These are phyloP conservation scores for Syrmaticus mikado DNA, from an alignment of 2,113 vertebrate species.

Conservation along the genomic window DNA sequence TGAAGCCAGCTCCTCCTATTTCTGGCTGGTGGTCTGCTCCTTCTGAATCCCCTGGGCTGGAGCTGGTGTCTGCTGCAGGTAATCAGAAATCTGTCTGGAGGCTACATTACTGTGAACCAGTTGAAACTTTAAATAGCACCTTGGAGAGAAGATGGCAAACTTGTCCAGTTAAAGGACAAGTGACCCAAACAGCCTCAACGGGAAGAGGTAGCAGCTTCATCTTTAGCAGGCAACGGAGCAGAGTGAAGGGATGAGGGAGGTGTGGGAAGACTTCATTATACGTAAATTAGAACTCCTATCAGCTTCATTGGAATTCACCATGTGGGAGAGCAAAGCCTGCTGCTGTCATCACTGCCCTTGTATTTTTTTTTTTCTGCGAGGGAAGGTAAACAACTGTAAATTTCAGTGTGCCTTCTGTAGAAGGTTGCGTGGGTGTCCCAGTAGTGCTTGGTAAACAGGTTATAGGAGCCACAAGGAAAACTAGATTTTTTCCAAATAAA, in stretches of 20 bases:
- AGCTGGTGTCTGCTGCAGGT: not conserved
- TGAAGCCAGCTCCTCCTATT: not conserved
- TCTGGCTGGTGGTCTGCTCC: not conserved
- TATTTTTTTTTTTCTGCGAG: not conserved
- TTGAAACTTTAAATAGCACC: not conserved
- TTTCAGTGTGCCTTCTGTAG: slow-evolving; percentile 36
- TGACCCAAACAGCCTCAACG: not conserved
- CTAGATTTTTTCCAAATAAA: slow-evolving; percentile 20
- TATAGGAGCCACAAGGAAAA: slow-evolving; percentile 31
- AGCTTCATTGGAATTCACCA: slow-evolving; percentile 24
- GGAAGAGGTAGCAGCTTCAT: slow-evolving; percentile 28
- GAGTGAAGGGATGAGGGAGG: slow-evolving; percentile 9
- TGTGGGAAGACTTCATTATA: slow-evolving; percentile 1
- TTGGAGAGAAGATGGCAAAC: not conserved
- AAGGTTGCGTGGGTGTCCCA: slow-evolving; percentile 53
- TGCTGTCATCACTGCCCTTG: slow-evolving; percentile 36
- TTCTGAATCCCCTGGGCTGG: not conserved
- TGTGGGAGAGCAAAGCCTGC: slow-evolving; percentile 29
- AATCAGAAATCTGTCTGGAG: slow-evolving; percentile 6
- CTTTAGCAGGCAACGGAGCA: not conserved
- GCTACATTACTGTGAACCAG: not conserved
- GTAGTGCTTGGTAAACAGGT: slow-evolving; percentile 45
- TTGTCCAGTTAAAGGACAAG: not conserved
- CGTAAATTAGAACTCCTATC: slow-evolving; percentile 18
- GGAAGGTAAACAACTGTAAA: slow-evolving; percentile 55